These are phyloP conservation scores for Papio anubis DNA, from an alignment of 2,113 vertebrate genomes.

Conservation along the genomic window DNA sequence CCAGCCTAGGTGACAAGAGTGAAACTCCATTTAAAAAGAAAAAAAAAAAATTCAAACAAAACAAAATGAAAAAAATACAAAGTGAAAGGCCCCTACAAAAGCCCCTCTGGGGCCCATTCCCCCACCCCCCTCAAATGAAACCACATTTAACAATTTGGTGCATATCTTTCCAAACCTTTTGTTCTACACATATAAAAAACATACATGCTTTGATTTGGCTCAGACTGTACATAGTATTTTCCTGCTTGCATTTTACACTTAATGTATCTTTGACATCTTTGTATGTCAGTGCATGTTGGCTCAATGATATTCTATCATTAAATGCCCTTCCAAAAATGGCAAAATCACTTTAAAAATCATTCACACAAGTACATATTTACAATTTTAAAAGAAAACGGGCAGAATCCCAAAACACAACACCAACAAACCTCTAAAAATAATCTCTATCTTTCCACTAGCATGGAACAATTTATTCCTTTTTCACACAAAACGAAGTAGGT, in stretches of 20 bases:
- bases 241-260: constrained; percentile 44
- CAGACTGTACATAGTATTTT: constrained; percentile 37
- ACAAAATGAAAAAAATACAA: constrained; percentile 55
- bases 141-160: constrained; percentile 59
- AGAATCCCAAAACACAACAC: constrained; percentile 51
- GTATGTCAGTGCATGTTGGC: constrained; percentile 37
- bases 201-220: constrained; percentile 51
- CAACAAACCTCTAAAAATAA: constrained; percentile 58
- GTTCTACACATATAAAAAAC: constrained; percentile 48
- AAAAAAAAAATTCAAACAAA: too few relatives aligned
- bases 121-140: constrained; percentile 48
- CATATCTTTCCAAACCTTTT: constrained; percentile 54
- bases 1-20: too few relatives aligned
- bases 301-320: constrained; percentile 48
- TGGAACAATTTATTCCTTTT: constrained; percentile 62
- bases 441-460: constrained; percentile 49
- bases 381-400: constrained; percentile 59
- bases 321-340: constrained; percentile 33
- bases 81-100: constrained; percentile 40
- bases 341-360: constrained; percentile 50
- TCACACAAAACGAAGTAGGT: constrained; percentile 60
- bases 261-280: constrained; percentile 39
- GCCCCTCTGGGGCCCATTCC: neutral
- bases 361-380: neutral
- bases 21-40: too few relatives aligned